Evolutionary conservation across 2,888 invertebrate genomes (phyloP), one percentile per base, ranked within the genome.

Genomic region (Leptopilina drosophilae): DNA sequence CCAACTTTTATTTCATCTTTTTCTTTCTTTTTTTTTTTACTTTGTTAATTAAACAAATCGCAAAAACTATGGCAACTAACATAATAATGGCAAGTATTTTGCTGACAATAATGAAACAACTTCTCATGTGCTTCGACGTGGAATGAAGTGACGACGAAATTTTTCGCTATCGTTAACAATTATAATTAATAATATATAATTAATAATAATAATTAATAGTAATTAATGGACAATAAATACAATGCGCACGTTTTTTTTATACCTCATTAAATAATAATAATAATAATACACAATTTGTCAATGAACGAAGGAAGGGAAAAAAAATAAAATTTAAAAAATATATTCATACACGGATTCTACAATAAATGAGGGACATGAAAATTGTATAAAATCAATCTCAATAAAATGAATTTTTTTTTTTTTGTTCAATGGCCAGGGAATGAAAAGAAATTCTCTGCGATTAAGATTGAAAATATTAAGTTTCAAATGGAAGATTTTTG

Each of bases 51-150:
- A 83, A 84, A 85, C 80, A 85, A 84, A 86, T 82, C 82, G 82
- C 84, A 84, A 81, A 81, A 83, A 85, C 89, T 90, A 90, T 90
- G 90, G 90, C 89, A 89, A 89, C 89, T 89, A 89, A 87, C 85
- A 82, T 88, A 88, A 83, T 88, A 89, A 90, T 90, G 90, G 90
- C 90, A 90, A 90, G 90, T 90, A 88, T 87, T 46, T 76, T 87
- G 86, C 86, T 84, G 82, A 79, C 40, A 59, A 62, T 64, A 67
- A 76, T 53, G 67, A 78, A 20, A 78, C 79, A 81, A 77, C 64
- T 77, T 67, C 20, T 78, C 76, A 66, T 64, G 76, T 77, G 78
- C 78, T 76, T 79, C 59, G 59, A 76, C 67, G 77, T 84, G 84
- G 82, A 87, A 86, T 85, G 84, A 85, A 84, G 79, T 79, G 81